These are phyloP conservation scores for Agapostemon virescens DNA, from an alignment of 2,888 invertebrate species.

Conservation along the genomic window DNA sequence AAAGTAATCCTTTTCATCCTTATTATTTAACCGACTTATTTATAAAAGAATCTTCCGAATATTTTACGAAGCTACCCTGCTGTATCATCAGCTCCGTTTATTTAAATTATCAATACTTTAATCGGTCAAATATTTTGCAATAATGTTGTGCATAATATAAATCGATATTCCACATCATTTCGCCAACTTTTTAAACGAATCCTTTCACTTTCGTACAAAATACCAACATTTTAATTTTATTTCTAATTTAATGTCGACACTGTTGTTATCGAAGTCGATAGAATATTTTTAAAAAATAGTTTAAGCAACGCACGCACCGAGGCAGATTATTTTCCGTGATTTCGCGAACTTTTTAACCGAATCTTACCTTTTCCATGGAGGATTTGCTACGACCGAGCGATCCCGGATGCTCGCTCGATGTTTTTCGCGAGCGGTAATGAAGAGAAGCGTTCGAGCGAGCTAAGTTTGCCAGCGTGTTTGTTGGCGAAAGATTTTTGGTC, in stretches of 20 bases:
- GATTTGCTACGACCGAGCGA: conserved; percentile 36
- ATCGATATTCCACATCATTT: background rate
- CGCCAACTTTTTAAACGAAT: background rate
- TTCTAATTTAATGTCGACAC: background rate
- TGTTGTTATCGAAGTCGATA: background rate
- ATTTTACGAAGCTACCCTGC: background rate
- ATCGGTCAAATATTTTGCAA: background rate
- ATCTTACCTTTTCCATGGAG: background rate
- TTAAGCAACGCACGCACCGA: background rate
- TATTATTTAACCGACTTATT: background rate
- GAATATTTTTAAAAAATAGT: background rate
- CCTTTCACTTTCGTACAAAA: too few species aligned
- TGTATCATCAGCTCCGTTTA: background rate
- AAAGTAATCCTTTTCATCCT: background rate
- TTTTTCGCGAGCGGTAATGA: conserved; percentile 52
- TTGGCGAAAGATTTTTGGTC: conserved; percentile 36
- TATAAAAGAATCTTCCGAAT: background rate
- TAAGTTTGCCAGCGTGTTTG: conserved; percentile 6
- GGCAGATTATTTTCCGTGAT: background rate
- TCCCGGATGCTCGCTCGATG: conserved; percentile 29
- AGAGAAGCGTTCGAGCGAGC: conserved; percentile 39
- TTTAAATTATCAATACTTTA: background rate
- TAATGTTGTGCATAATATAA: background rate
- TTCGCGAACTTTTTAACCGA: background rate
- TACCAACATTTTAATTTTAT: too few species aligned